A percentile compares a stretch with the other conserved stretches of the same genome.
Conservation (phyloP, 2,113 vertebrate genomes). For the Shinisaurus crocodilurus region DNA sequence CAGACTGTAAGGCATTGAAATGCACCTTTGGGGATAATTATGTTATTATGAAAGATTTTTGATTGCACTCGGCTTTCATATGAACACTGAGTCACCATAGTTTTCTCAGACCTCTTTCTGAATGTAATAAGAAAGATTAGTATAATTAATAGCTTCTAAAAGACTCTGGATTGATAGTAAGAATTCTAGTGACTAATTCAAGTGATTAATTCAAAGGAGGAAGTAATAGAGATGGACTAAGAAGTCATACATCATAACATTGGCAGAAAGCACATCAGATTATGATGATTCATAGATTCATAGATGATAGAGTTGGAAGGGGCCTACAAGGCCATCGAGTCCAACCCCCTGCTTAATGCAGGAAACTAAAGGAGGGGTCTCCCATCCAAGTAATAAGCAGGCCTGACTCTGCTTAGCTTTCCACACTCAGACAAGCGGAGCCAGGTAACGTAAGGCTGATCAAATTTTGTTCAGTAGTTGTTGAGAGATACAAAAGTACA, state of each 20-base stretch:
- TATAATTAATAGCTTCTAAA: not conserved
- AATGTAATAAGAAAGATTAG: not conserved
- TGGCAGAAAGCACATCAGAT: not conserved
- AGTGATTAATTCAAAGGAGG: not conserved
- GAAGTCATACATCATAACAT: not conserved
- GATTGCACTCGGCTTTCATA: not conserved
- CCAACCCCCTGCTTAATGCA: no score
- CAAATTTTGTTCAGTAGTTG: no score
- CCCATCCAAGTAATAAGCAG: no score
- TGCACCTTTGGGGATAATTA: not conserved
- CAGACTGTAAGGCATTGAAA: not conserved
- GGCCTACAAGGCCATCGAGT: no score
- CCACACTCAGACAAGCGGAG: no score
- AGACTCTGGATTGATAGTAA: not conserved
- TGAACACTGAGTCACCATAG: not conserved
- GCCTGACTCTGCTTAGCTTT: no score
- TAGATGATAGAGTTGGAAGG: no score
- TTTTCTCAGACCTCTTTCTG: not conserved
- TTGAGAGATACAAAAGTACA: no score
- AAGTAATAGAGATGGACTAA: not conserved
- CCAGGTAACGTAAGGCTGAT: no score
- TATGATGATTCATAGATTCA: no score
- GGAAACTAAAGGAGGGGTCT: no score
- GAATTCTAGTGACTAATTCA: not conserved
- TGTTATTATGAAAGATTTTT: not conserved